phyloP scores from a whole-genome alignment of 1,140 invertebrate species.

The Zaprionus capensis region DNA sequence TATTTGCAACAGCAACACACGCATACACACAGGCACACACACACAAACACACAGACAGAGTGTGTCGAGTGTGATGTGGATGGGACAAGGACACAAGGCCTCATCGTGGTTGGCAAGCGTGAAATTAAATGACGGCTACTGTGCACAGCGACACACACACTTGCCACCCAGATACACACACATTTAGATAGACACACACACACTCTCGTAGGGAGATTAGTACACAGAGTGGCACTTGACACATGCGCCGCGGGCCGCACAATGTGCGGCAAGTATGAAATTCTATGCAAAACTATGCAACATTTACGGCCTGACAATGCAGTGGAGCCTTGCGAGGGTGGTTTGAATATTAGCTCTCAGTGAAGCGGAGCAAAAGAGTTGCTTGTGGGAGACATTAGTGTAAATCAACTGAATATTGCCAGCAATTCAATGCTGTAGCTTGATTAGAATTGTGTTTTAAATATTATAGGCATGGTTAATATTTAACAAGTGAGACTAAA shows the following conservation, averaged over 20 bases:
- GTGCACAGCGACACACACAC: constrained; percentile 23
- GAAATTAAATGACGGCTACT: constrained; percentile 61
- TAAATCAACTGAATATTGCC: neutral
- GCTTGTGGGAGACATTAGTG: neutral
- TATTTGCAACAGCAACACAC: constrained; percentile 35
- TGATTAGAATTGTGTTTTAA: no score
- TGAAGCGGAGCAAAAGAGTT: neutral
- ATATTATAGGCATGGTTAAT: neutral
- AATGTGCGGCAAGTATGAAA: constrained; percentile 28
- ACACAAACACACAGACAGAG: neutral
- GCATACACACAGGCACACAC: neutral
- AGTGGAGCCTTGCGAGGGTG: neutral
- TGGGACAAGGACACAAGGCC: neutral
- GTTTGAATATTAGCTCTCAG: neutral
- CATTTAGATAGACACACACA: neutral
- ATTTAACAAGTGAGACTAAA: neutral
- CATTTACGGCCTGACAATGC: neutral
- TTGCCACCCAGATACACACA: no score
- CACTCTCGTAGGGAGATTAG: neutral
- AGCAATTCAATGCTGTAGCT: no score
- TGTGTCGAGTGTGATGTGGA: neutral
- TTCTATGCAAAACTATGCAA: constrained; percentile 14
- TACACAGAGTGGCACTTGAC: constrained; percentile 26
- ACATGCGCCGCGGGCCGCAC: constrained; percentile 30
- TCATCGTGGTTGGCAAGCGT: constrained; percentile 46